Evolutionary conservation across 2,888 invertebrate species (phyloP).

Genomic region (Phragmatobia fuliginosa): DNA sequence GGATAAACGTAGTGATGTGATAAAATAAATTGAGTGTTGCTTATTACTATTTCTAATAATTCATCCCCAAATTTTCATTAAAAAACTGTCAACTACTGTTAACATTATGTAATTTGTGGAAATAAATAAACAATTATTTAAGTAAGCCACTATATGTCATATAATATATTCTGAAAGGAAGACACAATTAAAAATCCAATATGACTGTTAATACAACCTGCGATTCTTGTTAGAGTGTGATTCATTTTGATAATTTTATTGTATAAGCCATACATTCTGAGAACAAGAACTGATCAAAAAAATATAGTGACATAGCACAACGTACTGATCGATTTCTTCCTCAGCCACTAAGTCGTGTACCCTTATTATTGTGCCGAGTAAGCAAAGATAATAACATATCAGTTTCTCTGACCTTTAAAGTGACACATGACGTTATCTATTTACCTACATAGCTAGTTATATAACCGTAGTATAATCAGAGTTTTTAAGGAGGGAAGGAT

Average conservation of each 20-base stretch:
- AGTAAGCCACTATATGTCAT: background rate
- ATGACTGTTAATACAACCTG: background rate
- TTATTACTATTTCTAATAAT: background rate
- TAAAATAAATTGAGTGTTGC: background rate
- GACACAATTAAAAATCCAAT: background rate
- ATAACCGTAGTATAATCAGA: too few relatives aligned
- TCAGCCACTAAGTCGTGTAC: background rate
- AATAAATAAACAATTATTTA: too few relatives aligned
- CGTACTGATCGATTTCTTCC: background rate
- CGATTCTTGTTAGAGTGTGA: background rate
- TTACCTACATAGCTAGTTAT: background rate
- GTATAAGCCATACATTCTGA: background rate
- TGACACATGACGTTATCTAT: conserved; percentile 42
- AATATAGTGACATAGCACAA: background rate
- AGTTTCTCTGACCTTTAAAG: conserved; percentile 21
- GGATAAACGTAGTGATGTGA: background rate
- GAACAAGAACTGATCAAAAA: background rate
- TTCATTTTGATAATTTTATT: too few relatives aligned
- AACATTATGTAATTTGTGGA: too few relatives aligned
- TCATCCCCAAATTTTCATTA: too few relatives aligned
- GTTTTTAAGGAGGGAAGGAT: too few relatives aligned
- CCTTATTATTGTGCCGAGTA: conserved; percentile 18
- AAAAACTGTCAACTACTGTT: too few relatives aligned
- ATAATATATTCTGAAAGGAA: background rate
- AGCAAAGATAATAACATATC: conserved; percentile 43